Base-by-base conservation (phyloP, 1,140 invertebrate species). In the Drosophila prosaltans region DNA sequence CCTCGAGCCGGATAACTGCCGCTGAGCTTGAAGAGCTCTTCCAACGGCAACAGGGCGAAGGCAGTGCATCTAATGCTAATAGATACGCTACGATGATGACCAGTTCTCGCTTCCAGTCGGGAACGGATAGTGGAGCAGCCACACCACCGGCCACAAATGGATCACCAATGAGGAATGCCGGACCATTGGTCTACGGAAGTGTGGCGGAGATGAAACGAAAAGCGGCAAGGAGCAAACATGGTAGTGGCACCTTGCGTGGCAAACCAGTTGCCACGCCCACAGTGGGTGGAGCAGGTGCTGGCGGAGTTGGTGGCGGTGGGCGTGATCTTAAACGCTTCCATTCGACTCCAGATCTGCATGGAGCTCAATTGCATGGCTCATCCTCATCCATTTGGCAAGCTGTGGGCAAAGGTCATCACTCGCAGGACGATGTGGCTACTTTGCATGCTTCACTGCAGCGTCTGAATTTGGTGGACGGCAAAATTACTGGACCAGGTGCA, bases 201-300 rank as follows among this genome's bases (percentile, higher is more conserved):
- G 97, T 98, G 58, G 97, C 97, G 0, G 97, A 98, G 93, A 98
- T 98, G 97, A 98, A 98, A 93, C 94, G 97, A 39, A 92, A 92
- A 60, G 81, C 91, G 92, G 94, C 97, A 28, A 78, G 91, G 30
- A 91, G 75, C 70, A 89, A 82, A 68, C 69, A 88, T n/a, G 85
- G 81, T 58, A 91, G 76, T 28, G 90, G 91, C 41, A 92, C 92
- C 0, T 40, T 92, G 4, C 89, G 90, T 10, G 92, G 85, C 21
- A 92, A 92, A 48, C 92, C 92, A 77, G 93, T 76, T 80, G 68
- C 93, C 81, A 92, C 92, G 74, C 92, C 93, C 80, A 83, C 81
- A 45, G 63, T 92, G 24, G 80, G 65, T 1, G 75, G 65, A 1
- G 72, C 64, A 0, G 72, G 79, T 0, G 66, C 28, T 10, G 62